These are phyloP conservation scores for Eueides isabella DNA, from an alignment of 1,140 invertebrate genomes.

Conservation along the genomic window DNA sequence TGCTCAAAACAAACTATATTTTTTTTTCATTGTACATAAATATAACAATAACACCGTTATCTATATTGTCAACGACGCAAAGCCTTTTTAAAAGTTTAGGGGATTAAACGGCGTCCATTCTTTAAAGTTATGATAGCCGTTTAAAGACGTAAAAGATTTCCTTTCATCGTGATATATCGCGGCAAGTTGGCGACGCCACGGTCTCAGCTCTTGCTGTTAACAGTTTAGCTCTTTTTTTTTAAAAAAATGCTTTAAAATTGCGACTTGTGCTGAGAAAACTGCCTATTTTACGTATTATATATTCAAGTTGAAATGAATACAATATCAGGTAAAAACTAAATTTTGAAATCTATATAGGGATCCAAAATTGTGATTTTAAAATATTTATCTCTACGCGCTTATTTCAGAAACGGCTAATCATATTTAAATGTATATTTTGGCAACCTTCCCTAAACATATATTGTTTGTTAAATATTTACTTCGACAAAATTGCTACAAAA, in stretches of 20 bases:
- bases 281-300: not conserved
- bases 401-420: too few relatives aligned
- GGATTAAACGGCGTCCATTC: constrained; percentile 36
- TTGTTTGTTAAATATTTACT: too few relatives aligned
- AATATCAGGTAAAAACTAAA: too few relatives aligned
- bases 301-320: too few relatives aligned
- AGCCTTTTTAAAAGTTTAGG: constrained; percentile 38
- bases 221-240: constrained; percentile 17
- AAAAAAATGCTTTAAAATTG: not conserved
- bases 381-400: too few relatives aligned
- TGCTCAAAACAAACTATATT: too few relatives aligned
- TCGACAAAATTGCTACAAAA: too few relatives aligned
- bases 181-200: constrained; percentile 19
- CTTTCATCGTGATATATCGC: constrained; percentile 36
- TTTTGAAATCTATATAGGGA: too few relatives aligned
- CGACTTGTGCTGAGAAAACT: not conserved
- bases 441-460: too few relatives aligned
- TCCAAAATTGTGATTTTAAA: too few relatives aligned
- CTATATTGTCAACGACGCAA: constrained; percentile 27
- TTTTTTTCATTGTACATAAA: not conserved
- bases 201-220: constrained; percentile 13
- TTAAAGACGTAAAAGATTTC: constrained; percentile 34
- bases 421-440: too few relatives aligned
- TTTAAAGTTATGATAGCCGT: constrained; percentile 37
- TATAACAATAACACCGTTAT: constrained; percentile 15